Base-by-base conservation (phyloP, 2,888 invertebrate genomes). In the Erpobdella octoculata region DNA sequence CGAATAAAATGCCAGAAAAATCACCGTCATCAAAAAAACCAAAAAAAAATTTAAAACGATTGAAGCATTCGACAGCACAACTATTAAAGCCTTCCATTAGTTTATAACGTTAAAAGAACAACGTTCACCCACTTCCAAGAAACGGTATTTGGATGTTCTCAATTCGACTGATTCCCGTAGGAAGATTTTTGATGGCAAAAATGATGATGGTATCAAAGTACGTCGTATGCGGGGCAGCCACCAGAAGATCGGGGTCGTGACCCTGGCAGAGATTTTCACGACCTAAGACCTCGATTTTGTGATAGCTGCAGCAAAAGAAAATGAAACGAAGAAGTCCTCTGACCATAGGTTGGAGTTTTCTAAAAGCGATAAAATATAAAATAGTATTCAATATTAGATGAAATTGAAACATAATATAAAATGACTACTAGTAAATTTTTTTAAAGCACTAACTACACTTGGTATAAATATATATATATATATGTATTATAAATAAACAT, bases 121-220 rank as follows among this genome's bases (percentile, higher is more conserved):
- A 28, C 65, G 64, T 68, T 66, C 9, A 72, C 70, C 28, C 18
- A 73, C 73, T 93, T 91, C 93, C 93, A 83, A 93, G 89, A 79
- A 93, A 86, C 73, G 92, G 92, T 78, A 92, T 87, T 73, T 87
- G 85, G 68, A 89, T 88, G 41, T 91, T 90, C 81, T 92, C 92
- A 28, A 89, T 89, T 82, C 92, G 92, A 76, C 92, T 92, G 77
- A 94, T 92, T 81, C 92, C 90, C 79, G 91, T 90, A 36, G 92
- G 91, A 68, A 91, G 90, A 18, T 89, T 89, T 76, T 91, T 87
- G 80, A 88, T 87, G 73, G 91, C 89, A 79, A 92, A 74, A 15
- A 71, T 89, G 78, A 90, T 88, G 75, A 93, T 87, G 73, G 91
- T 89, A 84, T 95, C 95, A 85, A 91, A 89, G 87, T 90, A 93